Conservation (phyloP, 1,140 invertebrate genomes). For the Aradophagus sp. region DNA sequence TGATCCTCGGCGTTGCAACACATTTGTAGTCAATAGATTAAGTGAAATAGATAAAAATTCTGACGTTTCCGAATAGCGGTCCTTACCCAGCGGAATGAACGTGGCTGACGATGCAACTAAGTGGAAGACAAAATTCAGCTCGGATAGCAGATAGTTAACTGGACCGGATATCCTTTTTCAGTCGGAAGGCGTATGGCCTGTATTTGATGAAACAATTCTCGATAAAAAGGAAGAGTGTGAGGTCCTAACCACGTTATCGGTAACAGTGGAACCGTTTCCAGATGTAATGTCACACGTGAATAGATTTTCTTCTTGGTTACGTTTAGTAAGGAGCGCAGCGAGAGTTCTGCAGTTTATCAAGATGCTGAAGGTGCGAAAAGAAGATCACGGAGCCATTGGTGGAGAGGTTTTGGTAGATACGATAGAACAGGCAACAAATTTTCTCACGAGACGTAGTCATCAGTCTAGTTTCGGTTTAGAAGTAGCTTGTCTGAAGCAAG, state of each 20-base stretch:
- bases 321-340: not conserved
- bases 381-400: too few relatives aligned
- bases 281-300: not conserved
- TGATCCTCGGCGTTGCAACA: constrained; percentile 59
- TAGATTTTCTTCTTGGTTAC: not conserved
- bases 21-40: constrained; percentile 67
- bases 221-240: not conserved
- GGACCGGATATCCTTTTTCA: constrained; percentile 1
- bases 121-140: not conserved
- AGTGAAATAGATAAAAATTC: constrained; percentile 61
- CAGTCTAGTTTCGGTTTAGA: too few relatives aligned
- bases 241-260: not conserved
- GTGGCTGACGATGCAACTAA: not conserved
- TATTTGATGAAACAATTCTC: too few relatives aligned
- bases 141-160: not conserved
- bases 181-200: not conserved
- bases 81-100: constrained; percentile 34
- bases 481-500: too few relatives aligned
- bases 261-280: constrained; percentile 1
- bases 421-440: too few relatives aligned
- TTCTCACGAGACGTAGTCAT: too few relatives aligned
- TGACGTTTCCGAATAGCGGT: constrained; percentile 38
- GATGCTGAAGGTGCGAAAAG: too few relatives aligned
- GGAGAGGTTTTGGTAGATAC: too few relatives aligned
- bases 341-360: not conserved